Evolutionary conservation across 2,113 vertebrate species (phyloP).

Genomic region (Cathartes aura): DNA sequence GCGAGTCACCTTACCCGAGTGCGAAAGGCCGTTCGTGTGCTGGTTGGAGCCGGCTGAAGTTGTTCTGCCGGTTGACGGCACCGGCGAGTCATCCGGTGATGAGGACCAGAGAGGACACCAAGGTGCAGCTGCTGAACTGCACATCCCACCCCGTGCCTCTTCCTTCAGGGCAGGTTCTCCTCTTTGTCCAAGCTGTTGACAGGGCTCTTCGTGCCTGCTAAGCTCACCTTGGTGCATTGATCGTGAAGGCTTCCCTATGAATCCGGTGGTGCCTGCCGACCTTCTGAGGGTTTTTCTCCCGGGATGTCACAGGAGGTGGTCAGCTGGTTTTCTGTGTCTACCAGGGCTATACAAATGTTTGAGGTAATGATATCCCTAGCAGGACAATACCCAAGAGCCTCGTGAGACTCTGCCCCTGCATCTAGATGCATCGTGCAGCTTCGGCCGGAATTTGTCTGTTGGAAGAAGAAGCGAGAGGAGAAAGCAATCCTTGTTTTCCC

Average conservation of each 20-base stretch:
- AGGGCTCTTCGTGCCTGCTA: not conserved
- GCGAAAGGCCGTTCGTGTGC: no score
- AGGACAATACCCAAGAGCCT: not conserved
- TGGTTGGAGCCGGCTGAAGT: not conserved
- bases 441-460: not conserved
- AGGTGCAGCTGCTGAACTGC: not conserved
- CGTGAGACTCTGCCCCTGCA: not conserved
- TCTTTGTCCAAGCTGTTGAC: not conserved
- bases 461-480: not conserved
- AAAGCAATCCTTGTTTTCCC: not conserved
- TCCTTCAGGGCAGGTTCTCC: not conserved
- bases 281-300: not conserved
- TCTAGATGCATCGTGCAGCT: not conserved
- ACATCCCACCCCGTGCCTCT: accelerated
- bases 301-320: not conserved
- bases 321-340: not conserved
- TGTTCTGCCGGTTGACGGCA: not conserved
- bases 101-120: not conserved
- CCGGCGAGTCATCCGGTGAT: not conserved
- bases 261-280: not conserved
- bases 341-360: not conserved
- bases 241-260: not conserved
- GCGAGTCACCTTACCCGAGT: not conserved
- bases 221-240: accelerated
- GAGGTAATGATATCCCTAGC: not conserved